Evolutionary conservation across 2,888 invertebrate species (phyloP), one percentile per base, ranked within the genome.

Genomic region (Allacma fusca): DNA sequence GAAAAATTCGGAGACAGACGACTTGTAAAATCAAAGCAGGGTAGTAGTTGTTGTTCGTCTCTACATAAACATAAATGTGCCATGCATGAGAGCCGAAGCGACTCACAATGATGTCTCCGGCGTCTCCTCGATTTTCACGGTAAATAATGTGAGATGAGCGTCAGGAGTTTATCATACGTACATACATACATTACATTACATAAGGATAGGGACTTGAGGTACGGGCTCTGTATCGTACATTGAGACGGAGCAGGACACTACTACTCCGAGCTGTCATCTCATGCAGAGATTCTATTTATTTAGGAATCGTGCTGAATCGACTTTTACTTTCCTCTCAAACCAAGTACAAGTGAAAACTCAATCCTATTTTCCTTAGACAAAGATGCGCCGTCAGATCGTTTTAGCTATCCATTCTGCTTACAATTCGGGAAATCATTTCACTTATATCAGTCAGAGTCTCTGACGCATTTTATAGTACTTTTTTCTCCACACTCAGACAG

Each of bases 201-300:
- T 34, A 34, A 34, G 34, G 5, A 34, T 50, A 50, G n/a, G 50
- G 1, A 50, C 7, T 19, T 9, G 50, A 16, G 19, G 40, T 40
- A 40, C 7, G 13, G 13, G 13, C 40, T 40, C 40, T 9, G 40
- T 40, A 40, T 9, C 7, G 40, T 40, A 40, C n/a, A n/a, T n/a
- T n/a, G 40, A 9, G 7, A 40, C 13, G 40, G 13, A 13, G 5
- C 5, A 40, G 40, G 2, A 24, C 26, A 23, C 65, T 13, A 72
- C 72, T 72, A 28, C 59, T 72, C 21, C 59, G n/a, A 73, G 64
- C 40, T 73, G 64, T 62, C 73, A 62, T 62, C 73, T 62, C 73
- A 73, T 73, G 64, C 62, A 59, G 73, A 73, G 73, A 73, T 73
- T 73, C 73, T 79, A 79, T 79, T 79, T 77, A 79, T 79, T 77